Evolutionary conservation across 2,888 invertebrate species (phyloP).

Genomic region (Perizoma flavofasciatum): DNA sequence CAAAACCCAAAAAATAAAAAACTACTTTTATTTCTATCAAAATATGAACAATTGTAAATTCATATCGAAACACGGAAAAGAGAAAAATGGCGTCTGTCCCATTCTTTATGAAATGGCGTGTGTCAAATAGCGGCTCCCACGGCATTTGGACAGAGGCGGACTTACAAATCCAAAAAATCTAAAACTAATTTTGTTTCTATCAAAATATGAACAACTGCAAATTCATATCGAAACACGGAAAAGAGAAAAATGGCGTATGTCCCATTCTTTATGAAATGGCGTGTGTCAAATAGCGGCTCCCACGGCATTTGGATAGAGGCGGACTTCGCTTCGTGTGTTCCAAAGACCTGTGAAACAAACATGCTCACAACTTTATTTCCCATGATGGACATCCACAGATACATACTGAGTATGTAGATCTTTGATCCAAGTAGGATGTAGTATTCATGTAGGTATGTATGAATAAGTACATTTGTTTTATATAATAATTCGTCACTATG

Average conservation of each 20-base stretch:
- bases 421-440: too few species aligned
- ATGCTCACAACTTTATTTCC: too few species aligned
- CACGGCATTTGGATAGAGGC: conserved; percentile 59
- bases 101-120: conserved; percentile 61
- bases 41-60: conserved; percentile 18
- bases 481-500: too few species aligned
- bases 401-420: too few species aligned
- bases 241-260: conserved; percentile 42
- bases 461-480: too few species aligned
- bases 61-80: conserved; percentile 39
- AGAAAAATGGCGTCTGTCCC: conserved; percentile 44
- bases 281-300: conserved; percentile 71
- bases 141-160: conserved; percentile 55
- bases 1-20: too few species aligned
- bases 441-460: too few species aligned
- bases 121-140: conserved; percentile 71
- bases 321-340: too few species aligned
- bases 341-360: too few species aligned
- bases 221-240: conserved; percentile 35
- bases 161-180: conserved; percentile 11
- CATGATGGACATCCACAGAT: too few species aligned
- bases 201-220: conserved; percentile 18
- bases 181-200: background rate
- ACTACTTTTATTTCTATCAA: conserved; percentile 4
- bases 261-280: conserved; percentile 57